phyloP scores from a whole-genome alignment of 35 echinoderm and acorn worm species.

The Amphiura filiformis region DNA sequence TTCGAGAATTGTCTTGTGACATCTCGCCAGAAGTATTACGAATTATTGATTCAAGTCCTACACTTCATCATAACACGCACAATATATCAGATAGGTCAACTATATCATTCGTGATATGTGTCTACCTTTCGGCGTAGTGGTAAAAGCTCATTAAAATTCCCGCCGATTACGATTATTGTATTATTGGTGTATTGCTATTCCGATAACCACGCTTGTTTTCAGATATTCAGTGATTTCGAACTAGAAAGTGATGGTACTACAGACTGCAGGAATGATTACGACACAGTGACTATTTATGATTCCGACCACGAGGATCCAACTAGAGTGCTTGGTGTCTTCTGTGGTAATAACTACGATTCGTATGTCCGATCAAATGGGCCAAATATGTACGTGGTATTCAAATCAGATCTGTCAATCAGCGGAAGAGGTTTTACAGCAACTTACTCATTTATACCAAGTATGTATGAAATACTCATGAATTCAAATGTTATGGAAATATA shows the following conservation, averaged over 20 bases:
- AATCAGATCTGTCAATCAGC: background rate
- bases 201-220: too few relatives aligned
- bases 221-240: background rate
- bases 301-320: background rate
- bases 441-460: background rate
- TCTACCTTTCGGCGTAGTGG: too few relatives aligned
- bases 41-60: too few relatives aligned
- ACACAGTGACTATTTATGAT: background rate
- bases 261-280: background rate
- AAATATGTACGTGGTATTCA: background rate
- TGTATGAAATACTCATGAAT: too few relatives aligned
- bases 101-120: too few relatives aligned
- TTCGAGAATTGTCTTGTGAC: too few relatives aligned
- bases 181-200: too few relatives aligned
- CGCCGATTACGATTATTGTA: too few relatives aligned
- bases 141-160: background rate
- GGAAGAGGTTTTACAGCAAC: background rate
- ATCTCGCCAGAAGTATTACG: too few relatives aligned
- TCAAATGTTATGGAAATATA: too few relatives aligned
- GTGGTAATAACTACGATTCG: background rate
- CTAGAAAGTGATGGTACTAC: background rate
- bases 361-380: background rate
- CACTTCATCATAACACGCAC: too few relatives aligned
- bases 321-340: background rate
- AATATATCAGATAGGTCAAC: background rate